These are phyloP conservation scores for Sylvicola cinctus DNA, from an alignment of 2,888 invertebrate species.

Conservation along the genomic window DNA sequence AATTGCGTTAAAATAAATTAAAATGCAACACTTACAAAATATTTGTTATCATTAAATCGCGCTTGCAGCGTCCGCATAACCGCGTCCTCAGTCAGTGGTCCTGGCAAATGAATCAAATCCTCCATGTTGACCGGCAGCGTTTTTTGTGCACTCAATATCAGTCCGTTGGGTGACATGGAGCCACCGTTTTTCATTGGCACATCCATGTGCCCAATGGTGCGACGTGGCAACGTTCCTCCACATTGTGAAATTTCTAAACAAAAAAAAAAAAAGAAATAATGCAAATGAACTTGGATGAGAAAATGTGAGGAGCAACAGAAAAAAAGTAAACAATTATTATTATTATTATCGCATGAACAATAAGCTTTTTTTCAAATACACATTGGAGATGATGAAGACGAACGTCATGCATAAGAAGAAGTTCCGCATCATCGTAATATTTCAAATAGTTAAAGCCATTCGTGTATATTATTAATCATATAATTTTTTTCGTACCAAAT, in stretches of 20 bases:
- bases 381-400: no score
- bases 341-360: no score
- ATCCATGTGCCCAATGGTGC: slow-evolving; percentile 9
- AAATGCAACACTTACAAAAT: slow-evolving; percentile 60
- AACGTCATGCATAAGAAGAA: no score
- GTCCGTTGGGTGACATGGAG: slow-evolving; percentile 3
- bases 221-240: slow-evolving; percentile 11
- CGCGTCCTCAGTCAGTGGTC: slow-evolving; percentile 85
- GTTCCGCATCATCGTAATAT: no score
- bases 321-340: no score
- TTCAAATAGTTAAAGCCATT: no score
- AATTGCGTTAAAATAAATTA: background rate
- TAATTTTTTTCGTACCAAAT: no score
- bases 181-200: slow-evolving; percentile 6
- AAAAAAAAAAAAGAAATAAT: no score
- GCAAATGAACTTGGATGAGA: no score
- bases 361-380: no score
- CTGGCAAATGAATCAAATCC: slow-evolving; percentile 80
- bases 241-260: slow-evolving; percentile 3
- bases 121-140: slow-evolving; percentile 34
- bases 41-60: slow-evolving; percentile 66
- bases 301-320: no score
- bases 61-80: slow-evolving; percentile 80
- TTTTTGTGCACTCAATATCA: slow-evolving; percentile 1
- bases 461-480: no score